phyloP scores from a whole-genome alignment of 2,888 invertebrate genomes.

The Drosophila emarginata region DNA sequence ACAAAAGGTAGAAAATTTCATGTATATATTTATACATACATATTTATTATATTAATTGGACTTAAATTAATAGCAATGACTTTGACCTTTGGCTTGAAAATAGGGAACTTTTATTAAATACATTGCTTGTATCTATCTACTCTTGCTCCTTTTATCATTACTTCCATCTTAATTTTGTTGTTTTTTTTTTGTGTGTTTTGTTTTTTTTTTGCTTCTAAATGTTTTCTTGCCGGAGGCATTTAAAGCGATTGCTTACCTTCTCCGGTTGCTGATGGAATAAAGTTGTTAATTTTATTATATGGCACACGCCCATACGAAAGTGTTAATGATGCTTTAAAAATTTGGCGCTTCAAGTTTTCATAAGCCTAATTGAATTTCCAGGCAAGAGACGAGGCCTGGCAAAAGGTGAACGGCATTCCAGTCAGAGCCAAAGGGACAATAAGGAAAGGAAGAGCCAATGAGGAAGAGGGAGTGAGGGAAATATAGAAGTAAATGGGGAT shows the following conservation, averaged over 20 bases:
- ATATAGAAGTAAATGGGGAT: too few species aligned
- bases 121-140: too few species aligned
- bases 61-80: too few species aligned
- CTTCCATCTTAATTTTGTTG: too few species aligned
- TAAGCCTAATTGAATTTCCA: slow-evolving; percentile 63
- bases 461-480: neutral
- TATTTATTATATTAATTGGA: too few species aligned
- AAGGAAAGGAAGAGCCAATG: neutral
- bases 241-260: slow-evolving; percentile 8
- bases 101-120: too few species aligned
- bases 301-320: slow-evolving; percentile 40
- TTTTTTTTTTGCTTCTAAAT: slow-evolving; percentile 2
- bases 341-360: slow-evolving; percentile 55
- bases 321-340: slow-evolving; percentile 64
- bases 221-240: slow-evolving; percentile 5
- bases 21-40: too few species aligned
- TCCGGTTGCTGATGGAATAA: slow-evolving; percentile 49
- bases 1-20: too few species aligned
- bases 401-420: neutral
- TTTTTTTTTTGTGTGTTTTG: neutral
- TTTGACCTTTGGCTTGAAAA: too few species aligned
- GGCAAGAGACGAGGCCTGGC: slow-evolving; percentile 5
- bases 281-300: slow-evolving; percentile 63
- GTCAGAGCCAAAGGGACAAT: neutral
- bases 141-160: too few species aligned